Evolutionary conservation across 2,797 vertebrate genomes (phyloP), one percentile per base, ranked within the genome.

Genomic region (Eremophila alpestris): DNA sequence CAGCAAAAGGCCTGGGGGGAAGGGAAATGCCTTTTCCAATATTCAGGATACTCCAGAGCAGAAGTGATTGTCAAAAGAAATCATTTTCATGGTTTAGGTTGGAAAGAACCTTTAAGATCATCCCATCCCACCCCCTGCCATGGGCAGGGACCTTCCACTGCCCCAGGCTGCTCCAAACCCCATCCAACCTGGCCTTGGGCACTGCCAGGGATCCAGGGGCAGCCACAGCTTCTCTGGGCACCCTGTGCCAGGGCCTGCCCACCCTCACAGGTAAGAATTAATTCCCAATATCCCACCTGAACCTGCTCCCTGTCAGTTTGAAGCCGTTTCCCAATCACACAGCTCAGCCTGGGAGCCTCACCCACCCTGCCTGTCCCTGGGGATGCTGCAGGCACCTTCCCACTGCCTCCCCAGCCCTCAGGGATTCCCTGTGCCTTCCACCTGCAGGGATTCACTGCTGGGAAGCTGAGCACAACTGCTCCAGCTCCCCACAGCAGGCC

Each of bases 391-490:
- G 76, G 36, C 34, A 16, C 89, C 94, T 87, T 70, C 87, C 89
- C 84, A 55, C 23, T 78, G 73, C 87, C 59, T 90, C 1, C 0
- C 62, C 89, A 76, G 55, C 83, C 82, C 87, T 58, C 51, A 43
- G 58, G 27, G 55, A 62, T 56, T 73, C 45, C 7, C 6, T 6
- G 32, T 11, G 55, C 82, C 87, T 73, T 74, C 70, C 92, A 92
- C 59, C 59, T 34, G 52, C 91, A 85, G 92, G 77, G 65, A 43
- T 93, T 46, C 54, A 23, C 84, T 94, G 90, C 92, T 30, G 32
- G 93, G 90, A 83, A 95, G 79, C 82, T n/a, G 76, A 91, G 92
- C 73, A 74, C 74, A 51, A n/a, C 83, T 96, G 88, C 92, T 96
- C 95, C 69, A 94, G 94, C 88, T 97, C 95, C 83, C 10, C 54